Evolutionary conservation across 2,113 vertebrate species (phyloP).

Genomic region (Etheostoma cragini): DNA sequence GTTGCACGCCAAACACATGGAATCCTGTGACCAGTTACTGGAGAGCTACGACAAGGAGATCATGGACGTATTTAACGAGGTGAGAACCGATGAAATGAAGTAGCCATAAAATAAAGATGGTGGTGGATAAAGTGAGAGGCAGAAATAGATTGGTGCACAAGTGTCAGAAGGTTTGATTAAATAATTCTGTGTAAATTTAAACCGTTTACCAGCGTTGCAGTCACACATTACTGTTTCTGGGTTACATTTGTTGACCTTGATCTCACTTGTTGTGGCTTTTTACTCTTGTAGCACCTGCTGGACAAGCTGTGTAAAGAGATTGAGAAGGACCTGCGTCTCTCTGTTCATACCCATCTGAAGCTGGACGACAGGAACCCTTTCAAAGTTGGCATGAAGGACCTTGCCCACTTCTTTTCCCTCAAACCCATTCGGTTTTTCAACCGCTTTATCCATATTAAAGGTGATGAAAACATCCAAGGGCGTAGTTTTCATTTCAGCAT

Average conservation of each 20-base stretch:
- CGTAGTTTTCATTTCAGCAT: no score
- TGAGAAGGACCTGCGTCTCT: conserved; percentile 97
- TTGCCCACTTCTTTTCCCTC: conserved; percentile 96
- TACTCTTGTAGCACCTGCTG: conserved; percentile 88
- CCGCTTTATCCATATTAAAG: conserved; percentile 98
- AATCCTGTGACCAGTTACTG: conserved; percentile 91
- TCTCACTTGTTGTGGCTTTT: not conserved
- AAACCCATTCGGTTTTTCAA: conserved; percentile 97
- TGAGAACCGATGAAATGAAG: conserved; percentile 56
- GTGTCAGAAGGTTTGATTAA: not conserved
- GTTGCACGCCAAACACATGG: conserved; percentile 93
- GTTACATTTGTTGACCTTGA: not conserved
- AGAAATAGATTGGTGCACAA: not conserved
- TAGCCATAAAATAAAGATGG: not conserved
- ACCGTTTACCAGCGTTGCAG: not conserved
- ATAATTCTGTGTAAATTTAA: not conserved
- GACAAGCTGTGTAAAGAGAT: conserved; percentile 99
- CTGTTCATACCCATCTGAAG: conserved; percentile 97
- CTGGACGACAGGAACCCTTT: conserved; percentile 98
- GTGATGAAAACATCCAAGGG: conserved; percentile 68
- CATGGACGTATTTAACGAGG: conserved; percentile 95
- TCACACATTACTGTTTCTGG: no score
- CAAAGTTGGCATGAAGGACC: conserved; percentile 97
- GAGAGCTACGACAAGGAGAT: conserved; percentile 95
- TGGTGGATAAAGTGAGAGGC: not conserved